Conservation (phyloP, 2,888 invertebrate species). For the Steinernema hermaphroditum region DNA sequence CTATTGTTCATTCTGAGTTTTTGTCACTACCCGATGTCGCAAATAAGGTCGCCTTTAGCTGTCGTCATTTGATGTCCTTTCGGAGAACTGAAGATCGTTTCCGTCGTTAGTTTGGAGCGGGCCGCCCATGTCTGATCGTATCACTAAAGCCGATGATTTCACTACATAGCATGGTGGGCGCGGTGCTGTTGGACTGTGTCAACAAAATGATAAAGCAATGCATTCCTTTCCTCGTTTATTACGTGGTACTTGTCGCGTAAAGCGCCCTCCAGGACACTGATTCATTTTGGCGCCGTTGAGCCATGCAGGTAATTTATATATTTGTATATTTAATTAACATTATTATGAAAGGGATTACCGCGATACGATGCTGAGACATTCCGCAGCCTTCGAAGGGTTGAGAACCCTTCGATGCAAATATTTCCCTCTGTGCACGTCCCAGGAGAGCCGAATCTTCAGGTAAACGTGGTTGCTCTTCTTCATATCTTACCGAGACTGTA, state of each 20-base stretch:
- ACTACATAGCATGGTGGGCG: neutral
- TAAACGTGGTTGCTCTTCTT: neutral
- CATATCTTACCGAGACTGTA: neutral
- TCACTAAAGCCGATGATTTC: constrained; percentile 23
- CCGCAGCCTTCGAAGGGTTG: constrained; percentile 13
- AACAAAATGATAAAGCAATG: constrained; percentile 25
- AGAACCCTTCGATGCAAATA: constrained; percentile 6
- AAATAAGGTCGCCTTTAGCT: neutral
- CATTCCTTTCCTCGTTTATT: neutral
- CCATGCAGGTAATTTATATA: constrained; percentile 1
- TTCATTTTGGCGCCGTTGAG: neutral
- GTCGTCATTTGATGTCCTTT: neutral
- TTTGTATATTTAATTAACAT: neutral
- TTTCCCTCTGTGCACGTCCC: constrained; percentile 20
- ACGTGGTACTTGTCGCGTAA: constrained; percentile 22
- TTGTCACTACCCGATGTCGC: neutral
- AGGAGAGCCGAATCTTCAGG: constrained; percentile 15
- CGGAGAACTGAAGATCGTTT: neutral
- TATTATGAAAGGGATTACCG: neutral
- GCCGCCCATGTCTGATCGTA: constrained; percentile 3
- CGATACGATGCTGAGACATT: constrained; percentile 13
- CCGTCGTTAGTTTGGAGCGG: neutral
- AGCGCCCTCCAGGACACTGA: neutral
- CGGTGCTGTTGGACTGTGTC: constrained; percentile 12
- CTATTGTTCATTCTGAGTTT: neutral